phyloP scores from a whole-genome alignment of 1,140 invertebrate genomes.

The Drosophila pseudoananassae region DNA sequence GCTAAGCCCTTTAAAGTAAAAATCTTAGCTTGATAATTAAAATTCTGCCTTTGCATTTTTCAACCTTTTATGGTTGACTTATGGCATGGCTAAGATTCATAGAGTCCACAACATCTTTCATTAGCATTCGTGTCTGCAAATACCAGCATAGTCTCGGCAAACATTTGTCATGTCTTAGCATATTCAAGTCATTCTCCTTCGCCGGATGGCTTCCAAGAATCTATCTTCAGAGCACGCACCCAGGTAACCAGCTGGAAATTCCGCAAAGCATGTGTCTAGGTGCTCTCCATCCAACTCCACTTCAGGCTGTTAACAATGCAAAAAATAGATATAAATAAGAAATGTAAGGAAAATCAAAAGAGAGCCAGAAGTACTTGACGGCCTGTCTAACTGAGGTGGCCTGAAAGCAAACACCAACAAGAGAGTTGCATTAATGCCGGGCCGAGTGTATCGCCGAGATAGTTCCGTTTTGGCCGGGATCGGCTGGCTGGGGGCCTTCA shows the following conservation, averaged over 20 bases:
- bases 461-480: slow-evolving; percentile 49
- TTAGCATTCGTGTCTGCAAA: slow-evolving; percentile 33
- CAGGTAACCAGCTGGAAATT: slow-evolving; percentile 39
- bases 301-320: slow-evolving; percentile 34
- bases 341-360: slow-evolving; percentile 5
- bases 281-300: slow-evolving; percentile 25
- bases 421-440: slow-evolving; percentile 39
- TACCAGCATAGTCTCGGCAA: slow-evolving; percentile 22
- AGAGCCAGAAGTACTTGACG: slow-evolving; percentile 12
- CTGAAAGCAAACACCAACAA: slow-evolving; percentile 27
- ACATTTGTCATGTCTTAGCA: slow-evolving; percentile 50
- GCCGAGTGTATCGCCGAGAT: slow-evolving; percentile 22
- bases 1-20: too few relatives aligned
- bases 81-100: background rate
- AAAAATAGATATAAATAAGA: slow-evolving; percentile 12
- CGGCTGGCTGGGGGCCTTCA: slow-evolving; percentile 10
- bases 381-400: slow-evolving; percentile 36
- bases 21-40: background rate
- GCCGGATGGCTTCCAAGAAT: slow-evolving; percentile 50
- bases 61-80: slow-evolving; percentile 1
- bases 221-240: slow-evolving; percentile 38
- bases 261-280: slow-evolving; percentile 25
- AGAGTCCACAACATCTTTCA: slow-evolving; percentile 11
- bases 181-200: slow-evolving; percentile 33
- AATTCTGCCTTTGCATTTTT: background rate